phyloP scores from a whole-genome alignment of 2,113 vertebrate genomes.

The Kryptolebias marmoratus region DNA sequence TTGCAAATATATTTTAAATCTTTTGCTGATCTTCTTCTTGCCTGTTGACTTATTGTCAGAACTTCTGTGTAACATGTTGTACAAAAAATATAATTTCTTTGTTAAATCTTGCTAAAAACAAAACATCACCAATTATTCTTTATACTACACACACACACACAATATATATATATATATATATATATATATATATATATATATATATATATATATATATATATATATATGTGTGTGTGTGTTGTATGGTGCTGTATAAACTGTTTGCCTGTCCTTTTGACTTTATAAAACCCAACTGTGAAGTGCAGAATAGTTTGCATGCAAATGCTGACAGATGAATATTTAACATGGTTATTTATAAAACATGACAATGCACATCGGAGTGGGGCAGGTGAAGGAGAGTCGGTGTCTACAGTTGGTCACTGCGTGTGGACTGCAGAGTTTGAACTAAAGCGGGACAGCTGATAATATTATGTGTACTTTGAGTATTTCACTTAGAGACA shows the following conservation, averaged over 20 bases:
- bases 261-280: slow-evolving; percentile 63
- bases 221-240: background rate
- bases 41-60: no score
- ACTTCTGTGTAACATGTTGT: no score
- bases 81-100: no score
- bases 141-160: no score
- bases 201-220: no score
- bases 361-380: slow-evolving; percentile 36
- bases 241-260: background rate
- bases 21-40: no score
- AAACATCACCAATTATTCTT: no score
- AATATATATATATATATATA: no score
- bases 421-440: slow-evolving; percentile 15
- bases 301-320: slow-evolving; percentile 60
- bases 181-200: no score
- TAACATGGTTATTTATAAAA: slow-evolving; percentile 70
- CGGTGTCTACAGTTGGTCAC: slow-evolving; percentile 52
- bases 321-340: slow-evolving; percentile 72
- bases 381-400: slow-evolving; percentile 66
- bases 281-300: slow-evolving; percentile 41
- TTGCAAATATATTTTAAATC: no score
- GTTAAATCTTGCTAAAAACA: no score
- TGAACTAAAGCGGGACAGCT: slow-evolving; percentile 24
- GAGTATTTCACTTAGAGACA: slow-evolving; percentile 17
- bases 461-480: slow-evolving; percentile 14